Evolutionary conservation across 2,797 vertebrate genomes (phyloP), one percentile per base, ranked within the genome.

Genomic region (Rhincodon typus): DNA sequence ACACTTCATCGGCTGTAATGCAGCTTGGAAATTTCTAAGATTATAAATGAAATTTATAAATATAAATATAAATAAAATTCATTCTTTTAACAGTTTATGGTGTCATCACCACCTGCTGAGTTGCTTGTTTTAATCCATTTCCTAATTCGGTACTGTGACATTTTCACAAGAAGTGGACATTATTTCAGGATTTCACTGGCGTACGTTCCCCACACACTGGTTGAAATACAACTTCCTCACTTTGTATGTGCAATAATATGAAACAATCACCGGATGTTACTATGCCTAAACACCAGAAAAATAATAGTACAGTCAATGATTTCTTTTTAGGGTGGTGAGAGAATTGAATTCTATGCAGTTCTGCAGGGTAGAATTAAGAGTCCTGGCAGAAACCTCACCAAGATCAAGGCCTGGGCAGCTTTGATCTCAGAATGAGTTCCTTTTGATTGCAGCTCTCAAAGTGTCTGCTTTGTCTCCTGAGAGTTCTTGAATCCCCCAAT

Each of bases 371-470:
- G 94, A 95, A 95, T 34, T 50, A 95, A 69, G 15, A 53, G 94
- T 50, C 70, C 57, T 19, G 42, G 70, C 94, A 95, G 94, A 95
- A 95, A 77, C 25, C 94, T 95, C 94, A 27, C 94, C 94, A 53
- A 74, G 69, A 95, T 95, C 94, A 95, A 95, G 74, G 70, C 42
- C 50, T 53, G 94, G 27, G 42, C 94, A 74, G 69, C 94, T 95
- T 95, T 95, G 94, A 95, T 95, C 94, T 57, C 70, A 30, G 94
- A 94, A 94, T 46, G 42, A 72, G 94, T 46, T 94, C 94, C 69
- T 74, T 95, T 95, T 95, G 94, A 95, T 95, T 95, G 46, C 94
- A 95, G 27, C 27, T 95, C 94, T 95, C 94, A 95, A 95, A 95
- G 94, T 95, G 94, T 74, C 94, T 72, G 94, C 94, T 23, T 21